phyloP scores from a whole-genome alignment of 2,888 invertebrate genomes.

The Tenthredo distinguenda region DNA sequence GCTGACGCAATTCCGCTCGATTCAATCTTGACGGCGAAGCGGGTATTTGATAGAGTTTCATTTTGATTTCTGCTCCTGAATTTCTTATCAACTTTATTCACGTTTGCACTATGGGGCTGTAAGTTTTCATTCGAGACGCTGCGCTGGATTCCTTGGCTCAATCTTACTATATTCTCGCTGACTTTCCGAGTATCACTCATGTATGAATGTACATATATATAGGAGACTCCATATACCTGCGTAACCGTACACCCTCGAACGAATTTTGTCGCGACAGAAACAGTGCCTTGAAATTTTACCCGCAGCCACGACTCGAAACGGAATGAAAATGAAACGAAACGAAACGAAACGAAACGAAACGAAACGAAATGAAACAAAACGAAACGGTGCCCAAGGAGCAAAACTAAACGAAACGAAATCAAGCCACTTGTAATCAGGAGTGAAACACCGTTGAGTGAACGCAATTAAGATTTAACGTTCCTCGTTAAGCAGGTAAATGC shows the following conservation, averaged over 20 bases:
- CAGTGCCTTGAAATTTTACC: neutral
- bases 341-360: conserved; percentile 1
- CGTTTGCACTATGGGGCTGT: neutral
- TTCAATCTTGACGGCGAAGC: neutral
- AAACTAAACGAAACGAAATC: conserved; percentile 22
- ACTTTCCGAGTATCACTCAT: neutral
- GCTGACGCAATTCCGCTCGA: neutral
- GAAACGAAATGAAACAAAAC: conserved; percentile 7
- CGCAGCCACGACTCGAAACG: neutral
- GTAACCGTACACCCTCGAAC: conserved; percentile 37
- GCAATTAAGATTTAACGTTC: conserved; percentile 38
- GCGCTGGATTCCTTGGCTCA: neutral
- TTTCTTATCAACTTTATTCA: conserved; percentile 13
- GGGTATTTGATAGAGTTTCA: neutral
- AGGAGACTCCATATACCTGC: neutral
- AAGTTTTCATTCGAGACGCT: neutral
- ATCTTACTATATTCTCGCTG: neutral
- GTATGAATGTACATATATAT: neutral
- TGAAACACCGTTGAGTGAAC: conserved; percentile 34
- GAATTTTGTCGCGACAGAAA: conserved; percentile 29
- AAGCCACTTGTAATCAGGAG: conserved; percentile 33
- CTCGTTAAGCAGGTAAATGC: conserved; percentile 1
- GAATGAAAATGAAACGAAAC: neutral
- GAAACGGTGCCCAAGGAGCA: neutral
- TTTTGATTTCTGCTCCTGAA: neutral